Base-by-base conservation (phyloP, 2,113 vertebrate species). In the Narcine bancroftii region DNA sequence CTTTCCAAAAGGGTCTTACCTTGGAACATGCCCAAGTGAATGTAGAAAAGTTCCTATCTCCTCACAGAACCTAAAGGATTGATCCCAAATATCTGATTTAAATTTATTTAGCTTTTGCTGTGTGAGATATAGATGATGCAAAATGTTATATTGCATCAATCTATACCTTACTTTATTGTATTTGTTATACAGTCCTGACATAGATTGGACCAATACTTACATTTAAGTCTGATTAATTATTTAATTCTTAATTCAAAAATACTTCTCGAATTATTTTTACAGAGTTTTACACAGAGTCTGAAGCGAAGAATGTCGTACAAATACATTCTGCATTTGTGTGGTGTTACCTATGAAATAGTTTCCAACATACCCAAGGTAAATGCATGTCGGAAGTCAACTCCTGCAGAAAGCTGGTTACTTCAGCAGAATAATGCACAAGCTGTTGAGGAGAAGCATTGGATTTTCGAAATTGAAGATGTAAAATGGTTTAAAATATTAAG, bases 231-330 rank as follows among this genome's bases (percentile, higher is more conserved):
- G n/a, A n/a, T n/a, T n/a, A n/a, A n/a, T n/a, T n/a, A n/a, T n/a
- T n/a, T n/a, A n/a, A 29, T 45, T 10, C 65, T 69, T 91, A 42
- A 91, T 91, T 91, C 89, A 69, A 69, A 69, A 69, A 26, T 91
- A 6, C 36, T 45, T 91, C 42, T 71, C 65, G 45, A 65, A 45
- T 26, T 26, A 91, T 83, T 95, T 89, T 93, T 93, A 15, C 94
- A 99, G 98, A 99, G 98, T 95, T 99, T 99, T 94, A 99, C 99
- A 11, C 99, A 99, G 96, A 99, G 98, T 94, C 96, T 99, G 94
- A 99, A 99, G 95, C 97, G 98, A 94, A 96, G 97, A 94, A 99
- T 99, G 97, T 99, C 98, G 15, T 93, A 98, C 92, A 99, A 98
- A 95, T 98, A 98, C 93, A 95, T 97, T 9, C 95, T 98, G 92